Percentiles rank a stretch among this genome's conserved stretches.
Conservation (phyloP, 2,888 invertebrate genomes). For the Scaptomyza reducta region DNA sequence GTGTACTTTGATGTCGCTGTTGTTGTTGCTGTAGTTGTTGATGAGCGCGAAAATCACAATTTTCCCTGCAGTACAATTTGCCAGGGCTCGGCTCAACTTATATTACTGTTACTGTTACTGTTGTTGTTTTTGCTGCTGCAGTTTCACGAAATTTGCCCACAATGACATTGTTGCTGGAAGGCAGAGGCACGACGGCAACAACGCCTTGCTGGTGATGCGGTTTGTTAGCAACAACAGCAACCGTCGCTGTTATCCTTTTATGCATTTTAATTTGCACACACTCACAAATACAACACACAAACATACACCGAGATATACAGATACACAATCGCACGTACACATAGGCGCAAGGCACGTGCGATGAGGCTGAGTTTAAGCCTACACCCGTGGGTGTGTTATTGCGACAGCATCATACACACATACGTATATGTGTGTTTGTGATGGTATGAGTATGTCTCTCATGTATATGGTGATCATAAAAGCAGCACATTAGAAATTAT, state of each 20-base stretch:
- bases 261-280: conserved; percentile 75
- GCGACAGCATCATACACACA: conserved; percentile 26
- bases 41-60: conserved; percentile 77
- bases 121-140: conserved; percentile 48
- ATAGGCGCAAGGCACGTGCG: conserved; percentile 61
- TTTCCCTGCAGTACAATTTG: conserved; percentile 78
- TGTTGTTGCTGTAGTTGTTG: conserved; percentile 49
- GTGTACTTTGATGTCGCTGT: conserved; percentile 51
- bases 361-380: conserved; percentile 24
- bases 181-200: conserved; percentile 34
- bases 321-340: conserved; percentile 4
- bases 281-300: conserved; percentile 14
- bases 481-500: conserved; percentile 78
- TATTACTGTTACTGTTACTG: conserved; percentile 37
- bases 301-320: conserved; percentile 3
- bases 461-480: conserved; percentile 70
- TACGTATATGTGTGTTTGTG: conserved; percentile 29
- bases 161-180: conserved; percentile 63
- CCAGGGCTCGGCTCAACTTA: conserved; percentile 38
- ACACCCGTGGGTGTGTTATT: conserved; percentile 72
- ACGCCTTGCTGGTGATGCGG: conserved; percentile 51
- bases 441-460: conserved; percentile 41
- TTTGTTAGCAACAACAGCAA: conserved; percentile 57
- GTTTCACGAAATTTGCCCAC: conserved; percentile 66
- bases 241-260: conserved; percentile 73